A percentile compares a stretch with the other conserved stretches of the same genome.
These are phyloP conservation scores for Xenopus petersii DNA, from an alignment of 2,797 vertebrate species.

Conservation along the genomic window DNA sequence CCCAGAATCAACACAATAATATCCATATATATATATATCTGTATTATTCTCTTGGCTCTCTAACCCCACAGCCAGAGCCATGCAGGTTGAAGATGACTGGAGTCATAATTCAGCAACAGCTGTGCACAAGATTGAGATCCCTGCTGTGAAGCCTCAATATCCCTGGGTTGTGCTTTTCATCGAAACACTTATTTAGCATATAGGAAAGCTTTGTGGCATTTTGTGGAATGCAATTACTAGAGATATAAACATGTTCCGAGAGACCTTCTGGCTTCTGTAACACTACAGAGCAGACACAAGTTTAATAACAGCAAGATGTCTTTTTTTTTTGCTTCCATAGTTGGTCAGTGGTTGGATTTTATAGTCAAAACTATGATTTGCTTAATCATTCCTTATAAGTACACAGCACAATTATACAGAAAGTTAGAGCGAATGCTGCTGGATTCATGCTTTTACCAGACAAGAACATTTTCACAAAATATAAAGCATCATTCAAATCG, in stretches of 20 bases:
- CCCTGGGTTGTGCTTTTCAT: slow-evolving; percentile 58
- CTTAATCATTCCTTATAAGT: slow-evolving; percentile 74
- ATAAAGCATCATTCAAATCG: background rate
- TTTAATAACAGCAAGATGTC: slow-evolving; percentile 61
- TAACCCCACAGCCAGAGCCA: too few relatives aligned
- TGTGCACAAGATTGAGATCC: too few relatives aligned
- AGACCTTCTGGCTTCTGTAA: slow-evolving; percentile 69
- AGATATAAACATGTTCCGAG: slow-evolving; percentile 65
- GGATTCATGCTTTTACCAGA: background rate
- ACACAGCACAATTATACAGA: slow-evolving; percentile 60
- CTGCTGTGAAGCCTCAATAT: too few relatives aligned
- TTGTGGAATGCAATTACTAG: slow-evolving; percentile 66
- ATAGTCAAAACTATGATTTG: slow-evolving; percentile 62
- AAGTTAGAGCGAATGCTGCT: slow-evolving; percentile 24
- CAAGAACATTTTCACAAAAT: background rate
- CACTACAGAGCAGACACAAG: slow-evolving; percentile 52
- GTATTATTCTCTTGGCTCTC: too few relatives aligned
- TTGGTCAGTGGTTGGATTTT: slow-evolving; percentile 63
- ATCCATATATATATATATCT: too few relatives aligned
- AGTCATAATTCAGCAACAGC: too few relatives aligned
- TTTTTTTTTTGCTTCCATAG: slow-evolving; percentile 64
- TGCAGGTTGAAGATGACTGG: too few relatives aligned
- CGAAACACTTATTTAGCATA: slow-evolving; percentile 66
- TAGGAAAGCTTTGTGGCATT: slow-evolving; percentile 55
- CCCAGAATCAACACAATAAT: too few relatives aligned